Conservation (phyloP, 1,140 invertebrate species). For the Trachelipus rathkii region DNA sequence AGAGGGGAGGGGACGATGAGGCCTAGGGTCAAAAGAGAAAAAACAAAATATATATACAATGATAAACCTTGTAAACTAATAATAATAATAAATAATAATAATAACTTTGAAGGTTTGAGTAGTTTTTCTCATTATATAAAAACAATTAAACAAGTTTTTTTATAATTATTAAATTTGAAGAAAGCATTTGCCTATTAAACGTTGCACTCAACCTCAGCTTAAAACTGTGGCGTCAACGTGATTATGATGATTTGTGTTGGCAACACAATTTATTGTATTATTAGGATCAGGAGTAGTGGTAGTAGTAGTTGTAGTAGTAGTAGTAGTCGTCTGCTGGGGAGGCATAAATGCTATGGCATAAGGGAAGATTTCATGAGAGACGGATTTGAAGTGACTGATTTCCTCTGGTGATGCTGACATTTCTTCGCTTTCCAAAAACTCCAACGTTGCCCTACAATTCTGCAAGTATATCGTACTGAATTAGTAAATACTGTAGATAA, state of each 20-base stretch:
- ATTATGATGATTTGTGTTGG: conserved; percentile 24
- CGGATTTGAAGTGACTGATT: conserved; percentile 63
- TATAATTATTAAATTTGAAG: neutral
- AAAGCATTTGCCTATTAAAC: neutral
- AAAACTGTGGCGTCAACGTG: conserved; percentile 20
- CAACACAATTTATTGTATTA: conserved; percentile 6
- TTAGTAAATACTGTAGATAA: no score
- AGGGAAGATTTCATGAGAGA: conserved; percentile 68
- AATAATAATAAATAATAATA: neutral
- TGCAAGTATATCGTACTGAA: conserved; percentile 50
- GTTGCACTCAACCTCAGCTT: neutral
- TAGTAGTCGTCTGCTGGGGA: conserved; percentile 43
- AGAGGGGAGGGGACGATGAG: no score
- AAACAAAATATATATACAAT: neutral
- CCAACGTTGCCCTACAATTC: conserved; percentile 72
- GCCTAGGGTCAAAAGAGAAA: no score
- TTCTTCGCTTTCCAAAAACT: conserved; percentile 68
- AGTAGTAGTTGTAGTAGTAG: conserved; percentile 23
- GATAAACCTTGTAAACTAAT: neutral
- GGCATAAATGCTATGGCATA: conserved; percentile 51
- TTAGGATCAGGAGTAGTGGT: conserved; percentile 20
- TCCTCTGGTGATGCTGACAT: conserved; percentile 68
- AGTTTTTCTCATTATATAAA: neutral
- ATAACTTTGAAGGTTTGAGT: neutral
- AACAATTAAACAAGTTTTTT: neutral